A percentile compares a stretch with the other conserved stretches of the same genome.
These are phyloP conservation scores for Gisinianus flammeolus DNA, from an alignment of 2,888 invertebrate genomes.

Conservation along the genomic window DNA sequence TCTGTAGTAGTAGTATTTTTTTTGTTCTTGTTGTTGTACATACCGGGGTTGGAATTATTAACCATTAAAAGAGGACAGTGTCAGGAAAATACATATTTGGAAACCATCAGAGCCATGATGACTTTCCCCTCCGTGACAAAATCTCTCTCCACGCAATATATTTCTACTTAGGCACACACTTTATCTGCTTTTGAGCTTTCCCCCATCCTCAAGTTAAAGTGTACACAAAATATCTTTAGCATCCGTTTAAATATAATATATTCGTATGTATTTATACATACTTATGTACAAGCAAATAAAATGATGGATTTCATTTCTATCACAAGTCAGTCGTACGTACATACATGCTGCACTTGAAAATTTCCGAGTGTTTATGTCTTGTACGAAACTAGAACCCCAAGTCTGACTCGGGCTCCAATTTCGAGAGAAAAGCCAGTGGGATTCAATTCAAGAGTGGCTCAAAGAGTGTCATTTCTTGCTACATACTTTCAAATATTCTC, in stretches of 20 bases:
- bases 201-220: not conserved
- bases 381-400: no score
- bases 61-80: conserved; percentile 25
- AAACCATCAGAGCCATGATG: not conserved
- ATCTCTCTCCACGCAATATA: conserved; percentile 1
- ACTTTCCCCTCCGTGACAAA: not conserved
- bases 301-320: no score
- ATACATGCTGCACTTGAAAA: not conserved
- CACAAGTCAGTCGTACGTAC: not conserved
- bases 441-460: not conserved
- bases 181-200: conserved; percentile 5
- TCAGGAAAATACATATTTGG: conserved; percentile 12
- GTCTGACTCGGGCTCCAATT: not conserved
- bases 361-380: not conserved
- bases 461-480: not conserved
- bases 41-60: conserved; percentile 29
- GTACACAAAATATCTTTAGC: not conserved
- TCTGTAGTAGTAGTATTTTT: no score
- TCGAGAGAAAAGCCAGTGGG: not conserved
- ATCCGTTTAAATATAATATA: not conserved
- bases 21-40: not conserved
- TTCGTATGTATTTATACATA: not conserved
- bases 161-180: conserved; percentile 35
- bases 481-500: not conserved
- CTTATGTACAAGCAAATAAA: not conserved